Conservation (phyloP, 2,797 vertebrate species). For the Acanthurus tractus region DNA sequence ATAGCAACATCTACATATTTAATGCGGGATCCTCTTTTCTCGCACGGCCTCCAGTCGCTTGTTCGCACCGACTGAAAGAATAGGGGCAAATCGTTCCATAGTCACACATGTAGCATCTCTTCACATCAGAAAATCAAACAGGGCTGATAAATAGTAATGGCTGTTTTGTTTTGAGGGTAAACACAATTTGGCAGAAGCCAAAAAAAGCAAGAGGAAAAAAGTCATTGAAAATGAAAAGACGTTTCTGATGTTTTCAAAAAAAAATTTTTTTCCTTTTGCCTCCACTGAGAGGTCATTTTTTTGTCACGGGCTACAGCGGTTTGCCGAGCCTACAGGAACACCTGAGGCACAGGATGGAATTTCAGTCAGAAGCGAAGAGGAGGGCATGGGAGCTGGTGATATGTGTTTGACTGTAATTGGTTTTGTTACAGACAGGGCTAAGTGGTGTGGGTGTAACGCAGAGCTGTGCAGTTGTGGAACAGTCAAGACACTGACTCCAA, state of each 20-base stretch:
- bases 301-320: constrained; percentile 28
- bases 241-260: constrained; percentile 7
- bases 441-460: constrained; percentile 43
- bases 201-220: not conserved
- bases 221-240: not conserved
- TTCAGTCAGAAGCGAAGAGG: constrained; percentile 26
- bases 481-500: constrained; percentile 12
- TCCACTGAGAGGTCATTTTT: constrained; percentile 44
- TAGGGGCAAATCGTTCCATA: constrained; percentile 42
- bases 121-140: constrained; percentile 36
- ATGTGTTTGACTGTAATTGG: constrained; percentile 59
- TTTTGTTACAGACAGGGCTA: constrained; percentile 61
- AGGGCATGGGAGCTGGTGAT: constrained; percentile 49
- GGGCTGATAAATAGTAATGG: constrained; percentile 29
- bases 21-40: constrained; percentile 55
- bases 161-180: constrained; percentile 40
- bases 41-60: constrained; percentile 21
- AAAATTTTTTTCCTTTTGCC: not conserved
- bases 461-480: constrained; percentile 28
- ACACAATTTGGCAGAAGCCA: constrained; percentile 25
- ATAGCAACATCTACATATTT: constrained; percentile 70
- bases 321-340: constrained; percentile 50
- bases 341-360: constrained; percentile 48
- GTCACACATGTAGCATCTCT: constrained; percentile 30
- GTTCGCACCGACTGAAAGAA: constrained; percentile 47